Evolutionary conservation across 2,797 vertebrate genomes (phyloP).

Genomic region (Xerus rutilus): DNA sequence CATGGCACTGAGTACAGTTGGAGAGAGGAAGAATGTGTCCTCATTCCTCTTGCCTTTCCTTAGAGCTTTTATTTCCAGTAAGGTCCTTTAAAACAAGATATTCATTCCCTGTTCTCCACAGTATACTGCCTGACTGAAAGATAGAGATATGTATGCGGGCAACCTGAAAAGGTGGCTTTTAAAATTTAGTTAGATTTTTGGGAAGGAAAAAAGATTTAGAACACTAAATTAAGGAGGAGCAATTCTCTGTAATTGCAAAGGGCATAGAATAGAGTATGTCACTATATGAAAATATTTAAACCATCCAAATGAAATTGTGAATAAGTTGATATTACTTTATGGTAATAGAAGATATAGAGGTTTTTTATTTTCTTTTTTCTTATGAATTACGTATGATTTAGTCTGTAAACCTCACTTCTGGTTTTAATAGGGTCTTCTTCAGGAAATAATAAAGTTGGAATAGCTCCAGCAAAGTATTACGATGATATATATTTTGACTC

Average conservation of each 20-base stretch:
- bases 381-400: conserved; percentile 1
- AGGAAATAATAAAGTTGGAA: conserved; percentile 77
- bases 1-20: not conserved
- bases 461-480: conserved; percentile 88
- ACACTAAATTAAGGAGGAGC: not conserved
- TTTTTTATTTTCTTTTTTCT: not conserved
- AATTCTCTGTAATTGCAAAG: conserved; percentile 23
- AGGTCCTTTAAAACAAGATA: not conserved
- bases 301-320: conserved; percentile 9
- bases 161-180: not conserved
- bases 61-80: not conserved
- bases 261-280: conserved; percentile 15
- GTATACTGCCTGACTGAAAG: not conserved
- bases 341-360: not conserved
- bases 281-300: conserved; percentile 11
- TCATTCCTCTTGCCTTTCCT: not conserved
- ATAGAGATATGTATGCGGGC: not conserved
- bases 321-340: conserved; percentile 6
- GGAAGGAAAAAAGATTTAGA: not conserved
- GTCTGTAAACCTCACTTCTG: conserved; percentile 47
- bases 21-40: not conserved
- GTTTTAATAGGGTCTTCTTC: conserved; percentile 86
- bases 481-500: conserved; percentile 97
- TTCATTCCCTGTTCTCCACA: not conserved
- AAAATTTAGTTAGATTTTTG: no score